Evolutionary conservation across 2,888 invertebrate species (phyloP).

Genomic region (Tryphoninae sp.): DNA sequence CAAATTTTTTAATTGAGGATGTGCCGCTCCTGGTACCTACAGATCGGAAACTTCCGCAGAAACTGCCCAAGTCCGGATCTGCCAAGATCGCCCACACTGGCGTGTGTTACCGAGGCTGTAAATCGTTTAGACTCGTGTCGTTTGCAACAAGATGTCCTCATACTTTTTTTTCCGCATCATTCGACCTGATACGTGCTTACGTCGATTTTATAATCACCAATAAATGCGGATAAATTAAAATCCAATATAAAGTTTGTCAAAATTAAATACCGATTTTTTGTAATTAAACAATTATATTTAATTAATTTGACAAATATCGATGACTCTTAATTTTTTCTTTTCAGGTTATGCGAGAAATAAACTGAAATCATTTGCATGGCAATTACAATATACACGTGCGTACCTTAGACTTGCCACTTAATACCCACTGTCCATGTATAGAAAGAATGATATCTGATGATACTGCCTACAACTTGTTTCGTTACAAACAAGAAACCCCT

Average conservation of each 20-base stretch:
- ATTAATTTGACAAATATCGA: too few relatives aligned
- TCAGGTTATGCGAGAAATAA: too few relatives aligned
- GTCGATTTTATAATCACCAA: neutral
- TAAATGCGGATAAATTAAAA: neutral
- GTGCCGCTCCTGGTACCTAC: constrained; percentile 56
- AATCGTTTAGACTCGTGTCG: constrained; percentile 54
- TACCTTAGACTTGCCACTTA: too few relatives aligned
- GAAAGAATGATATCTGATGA: constrained; percentile 25
- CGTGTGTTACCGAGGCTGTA: constrained; percentile 31
- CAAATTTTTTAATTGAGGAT: constrained; percentile 66
- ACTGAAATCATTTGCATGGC: too few relatives aligned
- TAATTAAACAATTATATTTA: too few relatives aligned
- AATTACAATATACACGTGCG: too few relatives aligned
- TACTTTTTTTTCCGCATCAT: constrained; percentile 18
- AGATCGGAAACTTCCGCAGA: constrained; percentile 61
- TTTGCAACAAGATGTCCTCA: constrained; percentile 35
- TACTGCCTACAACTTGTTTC: constrained; percentile 28
- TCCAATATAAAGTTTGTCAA: too few relatives aligned
- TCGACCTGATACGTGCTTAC: neutral
- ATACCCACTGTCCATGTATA: neutral
- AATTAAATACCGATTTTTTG: too few relatives aligned
- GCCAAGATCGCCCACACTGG: constrained; percentile 62
- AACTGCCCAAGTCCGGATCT: constrained; percentile 64
- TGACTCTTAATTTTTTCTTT: too few relatives aligned
- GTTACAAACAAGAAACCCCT: constrained; percentile 36